phyloP scores from a whole-genome alignment of 2,113 vertebrate species.

The Apus apus region DNA sequence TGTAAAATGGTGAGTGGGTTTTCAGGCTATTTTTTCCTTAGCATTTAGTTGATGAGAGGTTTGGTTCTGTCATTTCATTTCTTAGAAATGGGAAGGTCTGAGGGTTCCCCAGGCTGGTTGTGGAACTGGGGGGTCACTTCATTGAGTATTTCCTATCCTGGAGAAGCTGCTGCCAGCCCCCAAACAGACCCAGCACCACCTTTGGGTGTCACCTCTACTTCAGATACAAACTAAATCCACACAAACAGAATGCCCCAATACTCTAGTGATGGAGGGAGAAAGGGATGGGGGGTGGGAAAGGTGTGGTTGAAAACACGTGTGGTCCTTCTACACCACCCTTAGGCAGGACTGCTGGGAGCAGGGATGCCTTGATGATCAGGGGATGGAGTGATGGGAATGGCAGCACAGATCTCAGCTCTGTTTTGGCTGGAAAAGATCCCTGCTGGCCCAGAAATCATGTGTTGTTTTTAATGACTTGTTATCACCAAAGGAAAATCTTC shows the following conservation, averaged over 20 bases:
- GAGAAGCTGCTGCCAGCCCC: background rate
- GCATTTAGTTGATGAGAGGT: background rate
- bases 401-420: background rate
- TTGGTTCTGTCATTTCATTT: background rate
- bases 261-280: background rate
- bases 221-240: background rate
- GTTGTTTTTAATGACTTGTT: constrained; percentile 19
- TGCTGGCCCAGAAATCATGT: background rate
- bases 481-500: constrained; percentile 41
- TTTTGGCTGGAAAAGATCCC: constrained; percentile 4
- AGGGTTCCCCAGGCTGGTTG: background rate
- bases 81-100: background rate
- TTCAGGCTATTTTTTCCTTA: background rate
- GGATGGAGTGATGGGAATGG: background rate
- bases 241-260: fast-evolving
- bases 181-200: background rate
- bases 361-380: background rate
- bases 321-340: background rate
- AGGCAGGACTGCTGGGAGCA: background rate
- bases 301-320: fast-evolving
- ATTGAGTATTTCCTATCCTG: background rate
- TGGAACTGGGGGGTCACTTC: background rate
- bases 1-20: background rate
- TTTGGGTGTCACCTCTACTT: background rate
- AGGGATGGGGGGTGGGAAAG: background rate